Evolutionary conservation across 2,113 vertebrate species (phyloP), one percentile per base, ranked within the genome.

Genomic region (Sciurus niger): DNA sequence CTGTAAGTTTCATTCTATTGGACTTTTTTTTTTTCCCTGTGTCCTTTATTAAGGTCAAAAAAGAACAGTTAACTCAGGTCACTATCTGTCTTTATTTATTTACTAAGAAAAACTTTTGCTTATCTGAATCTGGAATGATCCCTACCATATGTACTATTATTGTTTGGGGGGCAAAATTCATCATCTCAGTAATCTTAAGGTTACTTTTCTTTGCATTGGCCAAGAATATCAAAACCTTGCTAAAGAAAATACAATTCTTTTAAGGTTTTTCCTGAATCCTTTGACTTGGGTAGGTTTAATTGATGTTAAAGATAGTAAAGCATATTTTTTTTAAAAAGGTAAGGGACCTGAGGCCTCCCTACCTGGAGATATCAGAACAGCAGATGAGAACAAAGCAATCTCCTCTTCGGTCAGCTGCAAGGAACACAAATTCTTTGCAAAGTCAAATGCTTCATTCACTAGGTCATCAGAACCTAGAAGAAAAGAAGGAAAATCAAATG

Each of bases 311-410:
- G 63, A 92, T 3, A 87, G 68, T 46, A 84, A 85, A 95, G 48
- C 28, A 78, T 74, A 48, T 68, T 90, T 37, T 22, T 22, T 60
- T 73, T 51, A 82, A 65, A 65, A 90, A 51, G 37, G 48, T n/a
- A 80, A 87, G 46, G 22, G 63, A 83, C 63, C 22, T 43, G n/a
- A 40, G 90, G 55, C 7, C 58, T 72, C 97, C 98, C 97, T 98
- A 99, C 99, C 99, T 99, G 99, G 99, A 96, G 99, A 99, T 98
- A 99, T 99, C 93, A 99, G 99, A 93, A 99, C 99, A 89, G 99
- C 99, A 92, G 99, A 99, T 40, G 99, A 99, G 99, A 99, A 99
- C 98, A 99, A 99, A 90, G 99, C 99, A 93, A 99, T 99, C 98
- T 99, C 99, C 96, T 99, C 99, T 92, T 99, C 99, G 2, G 99